Base-by-base conservation (phyloP, 2,888 invertebrate genomes). In the Thecophora atra region DNA sequence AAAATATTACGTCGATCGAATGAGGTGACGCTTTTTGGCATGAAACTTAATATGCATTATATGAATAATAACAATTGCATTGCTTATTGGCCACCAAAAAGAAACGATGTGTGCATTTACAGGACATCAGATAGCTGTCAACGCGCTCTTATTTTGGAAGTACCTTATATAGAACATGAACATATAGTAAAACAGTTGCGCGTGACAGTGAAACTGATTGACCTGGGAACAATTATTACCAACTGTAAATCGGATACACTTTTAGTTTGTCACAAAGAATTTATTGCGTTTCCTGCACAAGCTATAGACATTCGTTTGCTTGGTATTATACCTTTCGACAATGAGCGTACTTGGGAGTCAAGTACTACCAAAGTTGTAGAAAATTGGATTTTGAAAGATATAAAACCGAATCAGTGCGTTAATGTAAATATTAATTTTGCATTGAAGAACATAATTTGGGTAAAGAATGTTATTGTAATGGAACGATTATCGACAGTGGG, bases 91-190 rank as follows among this genome's bases (percentile, higher is more conserved):
- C 80, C 87, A 7, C 86, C 88, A 0, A 85, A 87, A 76, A 81
- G 89, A 0, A 91, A 91, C 0, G 89, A 90, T 74, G 74, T 91
- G 13, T 91, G 90, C 79, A 90, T 89, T 11, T 88, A 89, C n/a
- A 80, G 88, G 56, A 19, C 21, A 89, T 88, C 42, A 87, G 80
- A 2, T 0, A 86, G 84, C 74, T 91, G 88, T 79, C 87, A 87
- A 64, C 86, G 92, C 72, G 91, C 91, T 72, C 87, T 88, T 82
- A 87, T 92, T 0, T 72, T 89, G 1, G 88, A 79, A 19, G 74
- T 79, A 5, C 80, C 81, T 42, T 76, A 78, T 44, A 83, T 85
- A 77, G 78, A 76, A 63, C 70, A 81, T 73, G 75, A 80, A 73
- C 70, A 75, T 56, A 67, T 74, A 13, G 76, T 77, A 21, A 73